Base-by-base conservation (phyloP, 2,888 invertebrate species). In the Netelia inedita region DNA sequence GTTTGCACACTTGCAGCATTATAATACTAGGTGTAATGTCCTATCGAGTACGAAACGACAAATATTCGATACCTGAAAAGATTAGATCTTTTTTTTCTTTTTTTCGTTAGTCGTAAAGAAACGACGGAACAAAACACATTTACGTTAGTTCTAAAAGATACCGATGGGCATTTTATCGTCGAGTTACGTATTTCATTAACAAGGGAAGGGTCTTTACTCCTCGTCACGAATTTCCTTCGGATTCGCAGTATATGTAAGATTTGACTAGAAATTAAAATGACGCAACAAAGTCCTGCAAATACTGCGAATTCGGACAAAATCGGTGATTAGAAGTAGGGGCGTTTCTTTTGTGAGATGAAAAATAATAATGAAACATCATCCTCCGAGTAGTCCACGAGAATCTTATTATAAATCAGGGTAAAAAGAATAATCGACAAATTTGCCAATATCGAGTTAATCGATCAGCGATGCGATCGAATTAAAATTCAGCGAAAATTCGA, bases 321-420 rank as follows among this genome's bases (percentile, higher is more conserved):
- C 23, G 23, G 2, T 23, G 23, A 23, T 23, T 2, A 23, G 23
- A 2, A 2, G 23, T 2, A 23, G 23, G 23, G 23, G 23, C 23
- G 1, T 23, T 23, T 2, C 23, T 2, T 2, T 23, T 23, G 23
- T 87, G 14, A 72, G 86, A 71, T 87, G 87, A 86, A 87, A 86
- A 71, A 86, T 87, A 21, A 87, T 87, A 23, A 85, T 87, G 55
- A 86, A 87, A 57, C 86, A 87, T 79, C 85, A 65, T 71, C 83
- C 82, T 21, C 82, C 85, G 3, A 61, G 10, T 14, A 66, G 50
- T 57, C 21, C 80, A 2, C 55, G 50, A 59, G 41, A 69, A 57
- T 21, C 19, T 14, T 14, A 68, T 16, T 46, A 59, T 21, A 10
- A 19, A 21, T 21, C 57, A 19, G 19, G 16, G 14, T 2, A 61